Evolutionary conservation across 2,113 vertebrate species (phyloP).

Genomic region (Tupaia chinensis): DNA sequence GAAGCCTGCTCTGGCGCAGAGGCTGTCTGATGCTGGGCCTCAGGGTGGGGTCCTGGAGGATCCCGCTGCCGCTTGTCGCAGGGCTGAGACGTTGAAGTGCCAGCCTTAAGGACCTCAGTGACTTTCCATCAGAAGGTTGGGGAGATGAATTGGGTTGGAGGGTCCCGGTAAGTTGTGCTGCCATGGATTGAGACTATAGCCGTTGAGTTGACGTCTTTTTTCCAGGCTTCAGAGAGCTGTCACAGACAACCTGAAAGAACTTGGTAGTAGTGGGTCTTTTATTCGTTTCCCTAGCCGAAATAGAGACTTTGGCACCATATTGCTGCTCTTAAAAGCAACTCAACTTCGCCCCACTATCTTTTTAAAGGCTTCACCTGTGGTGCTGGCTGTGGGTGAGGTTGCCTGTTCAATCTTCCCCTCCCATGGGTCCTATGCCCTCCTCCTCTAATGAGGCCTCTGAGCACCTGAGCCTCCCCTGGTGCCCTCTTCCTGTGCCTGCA

Average conservation of each 20-base stretch:
- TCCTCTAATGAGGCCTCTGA: background rate
- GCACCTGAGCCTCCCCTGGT: background rate
- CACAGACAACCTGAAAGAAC: background rate
- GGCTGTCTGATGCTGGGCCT: background rate
- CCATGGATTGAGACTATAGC: background rate
- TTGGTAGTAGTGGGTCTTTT: background rate
- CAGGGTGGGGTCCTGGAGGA: accelerated
- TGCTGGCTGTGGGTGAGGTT: accelerated
- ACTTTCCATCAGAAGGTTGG: background rate
- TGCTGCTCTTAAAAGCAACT: background rate
- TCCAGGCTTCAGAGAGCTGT: background rate
- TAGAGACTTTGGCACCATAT: accelerated
- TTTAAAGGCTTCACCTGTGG: background rate
- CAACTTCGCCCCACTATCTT: background rate
- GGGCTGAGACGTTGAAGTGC: accelerated
- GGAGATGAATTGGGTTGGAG: slow-evolving; percentile 82
- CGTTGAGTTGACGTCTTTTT: background rate
- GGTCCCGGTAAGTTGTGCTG: slow-evolving; percentile 64
- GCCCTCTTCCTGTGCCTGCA: accelerated
- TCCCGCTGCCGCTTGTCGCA: accelerated
- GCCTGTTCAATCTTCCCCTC: background rate
- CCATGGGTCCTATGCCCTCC: background rate
- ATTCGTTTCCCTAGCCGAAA: background rate
- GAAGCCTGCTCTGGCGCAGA: background rate
- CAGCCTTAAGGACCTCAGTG: accelerated